A percentile compares a stretch with the other conserved stretches of the same genome.
Evolutionary conservation across 2,888 invertebrate species (phyloP).

Genomic region (Philaethria dido): DNA sequence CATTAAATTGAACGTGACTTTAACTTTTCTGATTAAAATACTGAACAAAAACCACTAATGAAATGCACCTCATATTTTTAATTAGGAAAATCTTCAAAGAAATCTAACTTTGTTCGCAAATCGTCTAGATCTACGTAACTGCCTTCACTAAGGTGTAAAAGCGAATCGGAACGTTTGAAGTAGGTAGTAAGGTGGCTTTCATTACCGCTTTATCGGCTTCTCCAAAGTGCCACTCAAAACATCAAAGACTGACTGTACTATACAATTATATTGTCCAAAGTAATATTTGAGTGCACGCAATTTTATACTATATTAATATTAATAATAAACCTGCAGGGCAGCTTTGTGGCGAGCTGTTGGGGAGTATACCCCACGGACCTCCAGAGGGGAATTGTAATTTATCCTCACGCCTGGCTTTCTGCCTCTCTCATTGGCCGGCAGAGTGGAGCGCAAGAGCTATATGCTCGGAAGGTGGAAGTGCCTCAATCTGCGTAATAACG

Average conservation of each 20-base stretch:
- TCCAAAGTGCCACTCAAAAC: slow-evolving; percentile 69
- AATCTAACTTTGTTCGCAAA: slow-evolving; percentile 45
- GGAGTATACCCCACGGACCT: too few species aligned
- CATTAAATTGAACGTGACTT: slow-evolving; percentile 21
- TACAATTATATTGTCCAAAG: slow-evolving; percentile 39
- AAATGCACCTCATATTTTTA: slow-evolving; percentile 46
- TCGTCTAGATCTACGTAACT: slow-evolving; percentile 46
- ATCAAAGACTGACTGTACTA: slow-evolving; percentile 61
- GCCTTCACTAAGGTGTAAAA: slow-evolving; percentile 72
- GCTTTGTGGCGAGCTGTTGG: too few species aligned
- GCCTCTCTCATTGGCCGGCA: too few species aligned
- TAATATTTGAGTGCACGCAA: slow-evolving; percentile 24
- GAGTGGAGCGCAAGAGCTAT: too few species aligned
- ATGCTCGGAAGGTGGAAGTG: too few species aligned
- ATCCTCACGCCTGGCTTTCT: too few species aligned
- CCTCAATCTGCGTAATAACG: too few species aligned
- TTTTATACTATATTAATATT: slow-evolving; percentile 25
- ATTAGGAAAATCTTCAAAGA: slow-evolving; percentile 47
- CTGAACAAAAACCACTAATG: slow-evolving; percentile 40
- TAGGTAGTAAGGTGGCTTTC: slow-evolving; percentile 65
- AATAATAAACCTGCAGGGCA: too few species aligned
- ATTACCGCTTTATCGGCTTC: slow-evolving; percentile 66
- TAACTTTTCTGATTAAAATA: slow-evolving; percentile 14
- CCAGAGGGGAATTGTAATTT: too few species aligned
- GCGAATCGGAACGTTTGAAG: slow-evolving; percentile 75